A percentile compares a stretch with the other conserved stretches of the same genome.
These are phyloP conservation scores for Rhopalosiphum padi DNA, from an alignment of 1,140 invertebrate species.

Conservation along the genomic window DNA sequence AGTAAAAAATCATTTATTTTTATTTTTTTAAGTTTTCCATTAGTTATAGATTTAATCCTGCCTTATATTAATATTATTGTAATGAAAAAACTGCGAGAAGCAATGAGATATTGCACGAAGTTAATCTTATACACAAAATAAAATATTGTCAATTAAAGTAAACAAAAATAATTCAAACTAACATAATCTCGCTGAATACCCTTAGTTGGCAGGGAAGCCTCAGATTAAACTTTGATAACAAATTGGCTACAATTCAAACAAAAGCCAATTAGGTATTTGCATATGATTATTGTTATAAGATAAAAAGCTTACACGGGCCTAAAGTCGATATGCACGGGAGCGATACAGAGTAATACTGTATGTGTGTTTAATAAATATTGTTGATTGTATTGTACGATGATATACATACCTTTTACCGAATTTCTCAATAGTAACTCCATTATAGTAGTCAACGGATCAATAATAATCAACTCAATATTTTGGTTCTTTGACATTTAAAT, in stretches of 20 bases:
- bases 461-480: background rate
- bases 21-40: background rate
- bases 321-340: background rate
- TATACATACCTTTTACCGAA: background rate
- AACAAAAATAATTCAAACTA: background rate
- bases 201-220: background rate
- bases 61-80: background rate
- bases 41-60: background rate
- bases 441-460: background rate
- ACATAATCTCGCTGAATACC: background rate
- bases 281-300: background rate
- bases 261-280: background rate
- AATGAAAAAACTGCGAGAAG: background rate
- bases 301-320: constrained; percentile 3
- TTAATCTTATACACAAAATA: background rate
- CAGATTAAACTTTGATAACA: constrained; percentile 5
- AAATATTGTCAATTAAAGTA: background rate
- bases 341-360: background rate
- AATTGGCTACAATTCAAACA: background rate
- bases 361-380: too few relatives aligned
- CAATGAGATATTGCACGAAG: background rate
- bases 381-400: background rate
- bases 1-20: too few relatives aligned
- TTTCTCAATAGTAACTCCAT: background rate
- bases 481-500: background rate